Evolutionary conservation across 2,888 invertebrate genomes (phyloP), one percentile per base, ranked within the genome.

Genomic region (Lithosia quadra): DNA sequence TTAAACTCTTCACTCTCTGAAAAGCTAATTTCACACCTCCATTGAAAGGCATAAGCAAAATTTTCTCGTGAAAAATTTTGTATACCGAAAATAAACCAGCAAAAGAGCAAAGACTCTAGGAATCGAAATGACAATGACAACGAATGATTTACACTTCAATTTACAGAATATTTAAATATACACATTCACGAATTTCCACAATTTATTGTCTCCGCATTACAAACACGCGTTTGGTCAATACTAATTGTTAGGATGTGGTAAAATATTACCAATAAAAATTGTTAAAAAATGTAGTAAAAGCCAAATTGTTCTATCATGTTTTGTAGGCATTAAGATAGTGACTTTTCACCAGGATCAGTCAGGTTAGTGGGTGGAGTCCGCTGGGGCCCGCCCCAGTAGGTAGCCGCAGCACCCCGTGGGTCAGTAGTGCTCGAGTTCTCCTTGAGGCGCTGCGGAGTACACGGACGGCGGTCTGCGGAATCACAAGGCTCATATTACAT

Each of bases 391-490:
- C 72, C 85, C 89, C 84, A 89, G 78, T 49, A 89, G 72, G 72
- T 85, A 86, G 89, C 88, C 90, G 82, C 91, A 90, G 75, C 89
- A 89, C 71, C 86, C 80, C 75, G 87, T 74, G 68, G 82, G 92
- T 94, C 93, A 95, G 90, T 94, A 95, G 73, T 93, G 92, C 73
- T 94, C 94, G 49, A 87, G 74, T 69, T 94, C 94, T 0, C 87
- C 91, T 10, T 91, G 76, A 2, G 94, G 94, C 49, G 94, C 93
- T 57, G 92, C 92, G 0, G 94, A 90, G 87, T 94, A 95, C 59
- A 92, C 92, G 72, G 95, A 95, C 2, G 95, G 95, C 18, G 94
- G 94, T 76, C 94, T 94, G 93, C 7, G 84, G 84, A 62, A 67
- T 5, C 65, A 67, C 18, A 39, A 7, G 9, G 39, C 22, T 36